These are phyloP conservation scores for Parapristionchus giblindavisi DNA, from an alignment of 2,888 invertebrate genomes.

Conservation along the genomic window DNA sequence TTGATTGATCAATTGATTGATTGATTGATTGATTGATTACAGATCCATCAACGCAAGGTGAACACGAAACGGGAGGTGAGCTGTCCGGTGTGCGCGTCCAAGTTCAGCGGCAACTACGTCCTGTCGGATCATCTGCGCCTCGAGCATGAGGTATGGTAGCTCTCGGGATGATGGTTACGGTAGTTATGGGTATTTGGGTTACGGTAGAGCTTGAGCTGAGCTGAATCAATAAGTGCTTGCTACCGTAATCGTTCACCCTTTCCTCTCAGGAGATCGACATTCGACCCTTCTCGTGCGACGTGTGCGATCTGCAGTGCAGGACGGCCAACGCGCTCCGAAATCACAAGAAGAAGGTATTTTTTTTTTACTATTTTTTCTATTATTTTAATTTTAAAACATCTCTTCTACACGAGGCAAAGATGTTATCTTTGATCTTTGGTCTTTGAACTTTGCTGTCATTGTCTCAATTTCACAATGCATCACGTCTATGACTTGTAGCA, in stretches of 20 bases:
- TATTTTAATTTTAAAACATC: too few species aligned
- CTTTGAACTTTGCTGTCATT: neutral
- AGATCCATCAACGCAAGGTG: constrained; percentile 34
- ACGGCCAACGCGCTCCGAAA: constrained; percentile 34
- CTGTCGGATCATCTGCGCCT: constrained; percentile 28
- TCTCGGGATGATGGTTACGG: neutral
- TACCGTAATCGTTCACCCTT: neutral
- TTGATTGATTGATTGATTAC: neutral
- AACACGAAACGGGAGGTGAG: constrained; percentile 7
- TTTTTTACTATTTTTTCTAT: too few species aligned
- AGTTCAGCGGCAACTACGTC: constrained; percentile 31
- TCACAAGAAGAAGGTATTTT: constrained; percentile 37
- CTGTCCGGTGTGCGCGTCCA: constrained; percentile 13
- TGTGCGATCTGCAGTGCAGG: constrained; percentile 23
- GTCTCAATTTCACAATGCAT: neutral
- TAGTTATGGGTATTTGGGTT: neutral
- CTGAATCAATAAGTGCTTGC: neutral
- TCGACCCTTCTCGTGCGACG: constrained; percentile 30
- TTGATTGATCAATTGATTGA: neutral
- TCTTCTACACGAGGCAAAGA: too few species aligned
- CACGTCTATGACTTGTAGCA: neutral
- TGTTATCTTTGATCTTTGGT: neutral
- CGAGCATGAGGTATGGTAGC: constrained; percentile 18
- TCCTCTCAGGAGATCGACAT: constrained; percentile 24
- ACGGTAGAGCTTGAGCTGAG: neutral